Conservation (phyloP, 2,797 vertebrate species). For the Hyperoplus immaculatus region DNA sequence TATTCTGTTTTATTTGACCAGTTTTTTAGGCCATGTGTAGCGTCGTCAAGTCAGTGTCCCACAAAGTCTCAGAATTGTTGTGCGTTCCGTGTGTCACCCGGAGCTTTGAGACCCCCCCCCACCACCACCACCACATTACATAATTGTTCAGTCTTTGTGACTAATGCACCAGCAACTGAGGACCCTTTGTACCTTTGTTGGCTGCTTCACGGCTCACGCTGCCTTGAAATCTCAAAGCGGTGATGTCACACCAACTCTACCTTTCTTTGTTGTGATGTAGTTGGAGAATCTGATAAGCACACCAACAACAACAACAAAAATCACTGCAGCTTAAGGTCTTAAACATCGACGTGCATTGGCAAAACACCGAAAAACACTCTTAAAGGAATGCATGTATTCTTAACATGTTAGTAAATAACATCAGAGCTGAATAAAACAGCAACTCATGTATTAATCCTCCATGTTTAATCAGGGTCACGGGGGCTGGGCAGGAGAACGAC, state of each 20-base stretch:
- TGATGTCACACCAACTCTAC: conserved; percentile 23
- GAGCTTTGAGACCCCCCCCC: conserved; percentile 26
- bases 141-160: conserved; percentile 57
- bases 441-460: background rate
- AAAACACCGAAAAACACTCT: background rate
- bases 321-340: background rate
- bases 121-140: conserved; percentile 36
- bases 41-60: background rate
- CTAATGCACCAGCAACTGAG: conserved; percentile 58
- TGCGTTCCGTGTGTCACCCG: conserved; percentile 12
- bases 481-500: background rate
- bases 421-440: too few species aligned
- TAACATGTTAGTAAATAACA: too few species aligned
- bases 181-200: conserved; percentile 55
- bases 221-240: conserved; percentile 38
- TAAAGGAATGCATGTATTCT: background rate
- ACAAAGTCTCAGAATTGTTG: background rate
- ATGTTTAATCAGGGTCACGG: background rate
- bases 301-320: conserved; percentile 16
- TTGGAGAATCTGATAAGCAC: background rate
- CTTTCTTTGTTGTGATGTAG: conserved; percentile 26
- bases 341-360: background rate
- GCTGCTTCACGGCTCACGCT: conserved; percentile 23
- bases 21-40: background rate
- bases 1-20: background rate